phyloP scores from a whole-genome alignment of 2,113 vertebrate genomes.

The Phainopepla nitens region DNA sequence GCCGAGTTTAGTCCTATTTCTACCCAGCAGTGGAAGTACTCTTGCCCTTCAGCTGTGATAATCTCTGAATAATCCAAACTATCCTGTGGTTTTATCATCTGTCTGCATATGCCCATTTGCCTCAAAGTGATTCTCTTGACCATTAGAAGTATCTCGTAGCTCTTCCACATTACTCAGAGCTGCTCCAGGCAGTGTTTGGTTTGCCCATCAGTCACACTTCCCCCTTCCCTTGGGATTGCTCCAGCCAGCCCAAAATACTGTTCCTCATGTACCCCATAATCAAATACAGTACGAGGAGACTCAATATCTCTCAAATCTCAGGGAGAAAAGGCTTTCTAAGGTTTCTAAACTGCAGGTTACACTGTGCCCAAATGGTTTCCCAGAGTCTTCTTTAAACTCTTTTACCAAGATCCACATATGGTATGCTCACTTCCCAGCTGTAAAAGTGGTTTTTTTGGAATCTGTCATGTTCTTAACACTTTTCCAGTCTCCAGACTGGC shows the following conservation, averaged over 20 bases:
- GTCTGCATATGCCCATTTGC: not conserved
- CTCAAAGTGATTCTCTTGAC: not conserved
- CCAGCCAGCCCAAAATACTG: not conserved
- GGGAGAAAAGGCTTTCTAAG: not conserved
- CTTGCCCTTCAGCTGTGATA: not conserved
- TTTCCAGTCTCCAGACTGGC: not conserved
- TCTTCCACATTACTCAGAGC: not conserved
- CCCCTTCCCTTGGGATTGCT: not conserved
- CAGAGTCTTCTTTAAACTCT: not conserved
- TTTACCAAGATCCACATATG: not conserved
- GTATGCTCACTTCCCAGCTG: not conserved
- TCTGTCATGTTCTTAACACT: not conserved
- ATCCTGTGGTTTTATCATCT: conserved; percentile 1
- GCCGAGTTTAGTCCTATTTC: not conserved
- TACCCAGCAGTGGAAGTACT: not conserved
- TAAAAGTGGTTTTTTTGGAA: not conserved
- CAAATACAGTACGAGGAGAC: not conserved
- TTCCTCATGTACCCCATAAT: accelerated
- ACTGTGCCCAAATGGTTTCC: not conserved
- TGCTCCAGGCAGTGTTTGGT: not conserved
- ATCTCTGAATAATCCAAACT: not conserved
- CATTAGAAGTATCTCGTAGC: not conserved
- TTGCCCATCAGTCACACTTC: not conserved
- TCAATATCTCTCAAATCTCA: not conserved
- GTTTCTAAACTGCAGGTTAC: not conserved